Base-by-base conservation (phyloP, 2,113 vertebrate species). In the Maccullochella peelii region DNA sequence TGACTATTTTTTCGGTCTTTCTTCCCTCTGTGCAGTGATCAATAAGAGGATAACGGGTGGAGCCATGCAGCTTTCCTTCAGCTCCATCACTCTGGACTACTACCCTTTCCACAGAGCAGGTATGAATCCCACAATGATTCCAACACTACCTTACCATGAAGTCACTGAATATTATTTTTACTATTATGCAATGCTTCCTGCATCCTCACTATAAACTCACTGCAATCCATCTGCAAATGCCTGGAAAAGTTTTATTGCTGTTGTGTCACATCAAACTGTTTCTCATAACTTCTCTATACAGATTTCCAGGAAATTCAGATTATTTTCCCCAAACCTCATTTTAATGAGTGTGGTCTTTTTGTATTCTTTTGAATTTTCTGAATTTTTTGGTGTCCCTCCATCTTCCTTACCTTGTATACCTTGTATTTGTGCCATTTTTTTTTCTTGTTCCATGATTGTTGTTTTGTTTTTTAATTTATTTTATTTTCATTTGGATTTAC, bases 71-170 rank as follows among this genome's bases (percentile, higher is more conserved):
- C 94, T 99, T 54, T 99, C 98, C 76, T 99, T 99, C 93, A 97
- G 96, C 85, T 95, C 96, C 72, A 96, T 99, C 87, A 98, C 97
- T 25, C 91, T 99, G 88, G 98, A 99, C 88, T 99, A 99, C 89
- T 99, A 99, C 25, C 98, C 98, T 10, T 98, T 97, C 88, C 98
- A 99, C 93, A 97, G 96, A 96, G 97, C 98, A 96, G 98, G 98
- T 98, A 92, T 80, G 91, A 74, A 16, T 44, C 1, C 10, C 16
- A 21, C 47, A n/a, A 0, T 21, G 23, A 72, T 40, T 40, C 6
- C 23, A 63, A 10, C 9, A 36, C 12, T 14, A 27, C 6, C 23
- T 38, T 18, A 55, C 15, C 5, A 44, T 21, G 36, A 55, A 7
- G 6, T 15, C 16, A 10, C 18, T 12, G 9, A 20, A 59, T n/a